These are phyloP conservation scores for Endotricha flammealis DNA, from an alignment of 2,888 invertebrate species.

Conservation along the genomic window DNA sequence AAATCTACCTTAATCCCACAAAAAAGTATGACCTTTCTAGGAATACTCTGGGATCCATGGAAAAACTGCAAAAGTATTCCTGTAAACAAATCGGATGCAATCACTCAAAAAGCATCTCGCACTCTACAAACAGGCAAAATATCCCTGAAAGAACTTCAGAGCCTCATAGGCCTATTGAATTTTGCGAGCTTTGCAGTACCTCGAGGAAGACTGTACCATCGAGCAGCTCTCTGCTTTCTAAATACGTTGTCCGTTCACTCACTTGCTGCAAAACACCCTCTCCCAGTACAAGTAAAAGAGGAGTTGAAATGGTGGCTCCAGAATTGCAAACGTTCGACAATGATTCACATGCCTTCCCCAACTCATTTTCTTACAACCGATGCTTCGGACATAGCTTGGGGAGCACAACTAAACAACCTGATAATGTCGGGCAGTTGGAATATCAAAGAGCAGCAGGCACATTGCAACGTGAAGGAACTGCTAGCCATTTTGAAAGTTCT, in stretches of 20 bases:
- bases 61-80: neutral
- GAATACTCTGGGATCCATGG: no score
- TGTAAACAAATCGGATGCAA: no score
- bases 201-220: constrained; percentile 13
- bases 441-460: constrained; percentile 1
- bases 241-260: no score
- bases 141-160: no score
- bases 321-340: neutral
- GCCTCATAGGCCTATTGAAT: constrained; percentile 13
- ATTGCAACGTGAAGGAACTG: constrained; percentile 4
- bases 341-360: constrained; percentile 7
- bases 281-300: neutral
- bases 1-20: constrained; percentile 3
- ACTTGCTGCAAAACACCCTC: neutral
- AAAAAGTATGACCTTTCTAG: no score
- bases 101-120: constrained; percentile 6
- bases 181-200: constrained; percentile 15
- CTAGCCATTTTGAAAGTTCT: neutral
- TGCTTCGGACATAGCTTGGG: constrained; percentile 4
- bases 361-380: neutral
- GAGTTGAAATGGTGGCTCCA: neutral
- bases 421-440: constrained; percentile 1
- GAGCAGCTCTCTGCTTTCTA: neutral
- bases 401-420: constrained; percentile 3
- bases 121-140: no score